phyloP scores from a whole-genome alignment of 2,113 vertebrate genomes.

The Trinectes maculatus region DNA sequence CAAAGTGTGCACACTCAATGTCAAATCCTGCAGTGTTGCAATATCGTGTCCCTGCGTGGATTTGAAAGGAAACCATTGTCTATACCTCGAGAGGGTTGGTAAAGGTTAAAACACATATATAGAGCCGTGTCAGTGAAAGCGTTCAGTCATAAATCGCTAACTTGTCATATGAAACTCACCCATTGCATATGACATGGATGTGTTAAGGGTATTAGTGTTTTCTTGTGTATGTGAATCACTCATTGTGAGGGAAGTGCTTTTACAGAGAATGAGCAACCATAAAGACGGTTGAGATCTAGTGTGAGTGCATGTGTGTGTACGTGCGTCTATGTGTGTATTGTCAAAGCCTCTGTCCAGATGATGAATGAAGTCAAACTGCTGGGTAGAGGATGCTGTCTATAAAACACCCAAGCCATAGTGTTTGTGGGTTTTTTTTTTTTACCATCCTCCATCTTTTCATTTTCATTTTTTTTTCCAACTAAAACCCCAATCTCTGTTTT shows the following conservation, averaged over 20 bases:
- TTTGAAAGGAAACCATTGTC: not conserved
- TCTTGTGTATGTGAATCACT: constrained; percentile 41
- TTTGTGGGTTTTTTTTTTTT: constrained; percentile 13
- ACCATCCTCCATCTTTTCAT: constrained; percentile 43
- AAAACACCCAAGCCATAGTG: constrained; percentile 43
- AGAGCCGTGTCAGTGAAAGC: constrained; percentile 23
- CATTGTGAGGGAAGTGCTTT: constrained; percentile 59
- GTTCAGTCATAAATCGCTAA: constrained; percentile 33
- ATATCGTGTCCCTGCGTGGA: too few relatives aligned
- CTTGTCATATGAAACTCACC: constrained; percentile 35
- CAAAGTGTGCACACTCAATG: constrained; percentile 35
- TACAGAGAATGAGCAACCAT: constrained; percentile 56
- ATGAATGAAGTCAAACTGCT: constrained; percentile 56
- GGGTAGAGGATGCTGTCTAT: constrained; percentile 61
- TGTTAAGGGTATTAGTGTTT: constrained; percentile 41
- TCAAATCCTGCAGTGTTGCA: constrained; percentile 24
- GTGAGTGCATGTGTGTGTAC: constrained; percentile 45
- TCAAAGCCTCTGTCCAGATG: constrained; percentile 54
- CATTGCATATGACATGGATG: not conserved
- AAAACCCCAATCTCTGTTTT: constrained; percentile 23
- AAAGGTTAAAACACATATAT: constrained; percentile 10
- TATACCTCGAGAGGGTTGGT: not conserved
- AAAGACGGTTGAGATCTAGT: constrained; percentile 52
- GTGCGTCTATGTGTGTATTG: constrained; percentile 34
- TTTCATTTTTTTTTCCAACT: constrained; percentile 15